phyloP scores from a whole-genome alignment of 1,140 invertebrate genomes.

The Ridgeia piscesae region DNA sequence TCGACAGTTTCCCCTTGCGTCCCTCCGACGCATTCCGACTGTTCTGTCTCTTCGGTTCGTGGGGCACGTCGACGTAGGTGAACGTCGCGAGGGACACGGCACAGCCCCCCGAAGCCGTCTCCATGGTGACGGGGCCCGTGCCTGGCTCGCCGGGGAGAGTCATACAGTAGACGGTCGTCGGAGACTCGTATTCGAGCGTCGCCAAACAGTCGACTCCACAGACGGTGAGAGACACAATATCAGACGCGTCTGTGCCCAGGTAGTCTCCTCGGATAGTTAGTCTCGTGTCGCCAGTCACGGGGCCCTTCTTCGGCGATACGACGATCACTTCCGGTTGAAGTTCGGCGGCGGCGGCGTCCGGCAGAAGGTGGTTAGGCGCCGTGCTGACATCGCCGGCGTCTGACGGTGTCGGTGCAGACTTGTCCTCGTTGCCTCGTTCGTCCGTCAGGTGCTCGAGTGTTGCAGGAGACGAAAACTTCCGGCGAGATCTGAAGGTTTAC shows the following conservation, averaged over 20 bases:
- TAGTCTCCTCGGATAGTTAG: slow-evolving; percentile 27
- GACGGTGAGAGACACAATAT: slow-evolving; percentile 25
- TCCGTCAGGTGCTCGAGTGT: not conserved
- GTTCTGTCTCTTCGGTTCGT: not conserved
- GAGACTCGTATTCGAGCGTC: slow-evolving; percentile 28
- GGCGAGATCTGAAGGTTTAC: not conserved
- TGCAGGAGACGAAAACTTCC: not conserved
- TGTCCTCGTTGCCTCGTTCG: not conserved
- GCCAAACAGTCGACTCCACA: slow-evolving; percentile 26
- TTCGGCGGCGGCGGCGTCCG: not conserved
- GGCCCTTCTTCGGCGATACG: slow-evolving; percentile 22
- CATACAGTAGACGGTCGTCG: slow-evolving; percentile 25
- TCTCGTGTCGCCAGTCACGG: slow-evolving; percentile 19
- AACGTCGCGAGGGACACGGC: not conserved
- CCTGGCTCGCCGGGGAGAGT: slow-evolving; percentile 21
- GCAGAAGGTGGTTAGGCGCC: not conserved
- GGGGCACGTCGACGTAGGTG: not conserved
- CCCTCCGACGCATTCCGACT: not conserved
- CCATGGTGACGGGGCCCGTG: slow-evolving; percentile 25
- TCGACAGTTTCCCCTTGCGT: not conserved
- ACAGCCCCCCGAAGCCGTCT: slow-evolving; percentile 25
- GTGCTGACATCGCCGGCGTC: not conserved
- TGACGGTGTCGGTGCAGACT: not conserved
- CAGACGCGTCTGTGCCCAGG: slow-evolving; percentile 20
- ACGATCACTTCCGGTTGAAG: slow-evolving; percentile 25